Conservation (phyloP, 1,140 invertebrate species). For the Apolygus lucorum region DNA sequence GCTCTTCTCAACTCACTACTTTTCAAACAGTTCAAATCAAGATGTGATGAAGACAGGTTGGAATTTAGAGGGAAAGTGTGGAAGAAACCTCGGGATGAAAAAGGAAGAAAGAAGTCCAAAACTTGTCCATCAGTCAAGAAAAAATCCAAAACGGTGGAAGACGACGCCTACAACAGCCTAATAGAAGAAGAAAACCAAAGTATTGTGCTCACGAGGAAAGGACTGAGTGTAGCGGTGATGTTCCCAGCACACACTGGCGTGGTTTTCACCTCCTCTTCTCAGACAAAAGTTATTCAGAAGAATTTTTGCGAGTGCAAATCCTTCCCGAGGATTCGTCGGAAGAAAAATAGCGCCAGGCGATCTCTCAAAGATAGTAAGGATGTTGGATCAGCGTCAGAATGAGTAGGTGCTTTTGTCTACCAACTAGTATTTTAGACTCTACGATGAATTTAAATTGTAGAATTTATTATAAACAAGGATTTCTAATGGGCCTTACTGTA, state of each 20-base stretch:
- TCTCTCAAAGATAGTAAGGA: too few species aligned
- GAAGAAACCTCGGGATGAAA: conserved; percentile 1
- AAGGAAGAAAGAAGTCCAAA: conserved; percentile 5
- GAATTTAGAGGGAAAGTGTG: conserved; percentile 22
- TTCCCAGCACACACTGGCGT: conserved; percentile 38
- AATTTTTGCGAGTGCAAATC: conserved; percentile 5
- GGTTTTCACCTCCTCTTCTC: conserved; percentile 27
- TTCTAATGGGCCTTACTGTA: too few species aligned
- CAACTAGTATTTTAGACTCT: too few species aligned
- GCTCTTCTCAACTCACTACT: too few species aligned
- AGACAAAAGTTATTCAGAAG: conserved; percentile 10
- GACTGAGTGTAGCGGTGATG: conserved; percentile 38
- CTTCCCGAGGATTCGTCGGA: conserved; percentile 9
- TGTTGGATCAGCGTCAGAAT: too few species aligned
- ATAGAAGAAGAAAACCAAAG: conserved; percentile 33
- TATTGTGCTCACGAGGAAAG: conserved; percentile 36
- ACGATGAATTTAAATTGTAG: too few species aligned
- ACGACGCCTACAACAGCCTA: not conserved
- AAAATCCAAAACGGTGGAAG: not conserved
- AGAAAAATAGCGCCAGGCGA: too few species aligned
- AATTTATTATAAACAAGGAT: too few species aligned
- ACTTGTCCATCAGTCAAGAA: not conserved
- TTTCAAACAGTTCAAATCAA: conserved; percentile 3
- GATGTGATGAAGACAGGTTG: conserved; percentile 15
- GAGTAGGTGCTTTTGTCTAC: too few species aligned